Evolutionary conservation across 2,888 invertebrate species (phyloP), one percentile per base, ranked within the genome.

Genomic region (Pandemis cinnamomeana): DNA sequence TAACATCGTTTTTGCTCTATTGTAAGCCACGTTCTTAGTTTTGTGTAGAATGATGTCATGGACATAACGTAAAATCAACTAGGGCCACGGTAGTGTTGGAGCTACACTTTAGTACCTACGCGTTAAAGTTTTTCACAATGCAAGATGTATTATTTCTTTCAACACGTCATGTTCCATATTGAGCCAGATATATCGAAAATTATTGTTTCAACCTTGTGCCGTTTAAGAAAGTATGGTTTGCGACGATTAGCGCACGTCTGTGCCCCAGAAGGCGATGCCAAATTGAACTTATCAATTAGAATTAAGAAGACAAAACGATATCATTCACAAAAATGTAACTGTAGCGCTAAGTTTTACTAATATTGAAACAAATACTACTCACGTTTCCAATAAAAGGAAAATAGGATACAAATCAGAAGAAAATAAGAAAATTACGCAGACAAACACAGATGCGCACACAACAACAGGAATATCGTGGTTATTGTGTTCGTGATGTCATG

Each of bases 201-300:
- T 67, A 67, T 73, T 73, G 69, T 64, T 69, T 58, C 60, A 69
- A 69, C 73, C 73, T 69, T 69, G 72, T 64, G 69, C 64, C 64
- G 46, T 72, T 69, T 66, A 62, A 53, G n/a, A 42, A 69, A 41
- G 61, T 51, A 72, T 53, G 73, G 69, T 66, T 66, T 70, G 67
- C 15, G 48, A 51, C 64, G 64, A 73, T 72, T 68, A 72, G 48
- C 63, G 60, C 42, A 58, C 42, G 7, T 60, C 55, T 41, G 62
- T 63, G 51, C 27, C 36, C 46, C 63, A 68, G 44, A 67, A 53
- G 42, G 20, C 20, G 63, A 42, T 66, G 48, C 73, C 60, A 69
- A 66, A 69, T 66, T 41, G 42, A 58, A 64, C 42, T 64, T 51
- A 66, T 42, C 69, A 48, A 8, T 48, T 41, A 36, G 27, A 42